phyloP scores from a whole-genome alignment of 2,113 vertebrate species.

The Psophia crepitans region DNA sequence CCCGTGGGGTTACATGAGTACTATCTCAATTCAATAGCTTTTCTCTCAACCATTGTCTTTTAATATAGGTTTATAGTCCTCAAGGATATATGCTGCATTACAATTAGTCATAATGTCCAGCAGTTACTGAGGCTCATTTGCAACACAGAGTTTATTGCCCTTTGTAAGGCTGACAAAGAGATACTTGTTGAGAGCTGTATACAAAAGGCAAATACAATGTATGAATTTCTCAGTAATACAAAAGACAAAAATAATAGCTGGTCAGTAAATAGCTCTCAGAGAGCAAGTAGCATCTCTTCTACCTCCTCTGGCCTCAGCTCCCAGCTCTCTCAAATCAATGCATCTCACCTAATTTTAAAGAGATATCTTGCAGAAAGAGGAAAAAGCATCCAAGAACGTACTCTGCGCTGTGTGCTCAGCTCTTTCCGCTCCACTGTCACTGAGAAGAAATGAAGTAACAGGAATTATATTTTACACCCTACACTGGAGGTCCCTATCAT shows the following conservation, averaged over 20 bases:
- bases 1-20: slow-evolving; percentile 76
- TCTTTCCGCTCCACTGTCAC: background rate
- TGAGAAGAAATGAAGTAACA: background rate
- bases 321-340: background rate
- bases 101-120: slow-evolving; percentile 79
- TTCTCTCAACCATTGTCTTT: slow-evolving; percentile 77
- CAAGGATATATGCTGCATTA: slow-evolving; percentile 77
- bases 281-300: slow-evolving; percentile 24
- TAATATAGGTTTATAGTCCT: slow-evolving; percentile 77
- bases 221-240: slow-evolving; percentile 75
- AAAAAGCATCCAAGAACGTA: background rate
- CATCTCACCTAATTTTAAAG: slow-evolving; percentile 30
- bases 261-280: slow-evolving; percentile 42
- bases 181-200: slow-evolving; percentile 73
- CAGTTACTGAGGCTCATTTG: slow-evolving; percentile 73
- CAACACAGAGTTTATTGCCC: slow-evolving; percentile 75
- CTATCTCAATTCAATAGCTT: slow-evolving; percentile 77
- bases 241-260: slow-evolving; percentile 45
- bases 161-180: slow-evolving; percentile 77
- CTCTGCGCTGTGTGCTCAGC: background rate
- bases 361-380: background rate
- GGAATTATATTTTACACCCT: background rate
- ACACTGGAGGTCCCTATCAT: background rate
- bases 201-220: slow-evolving; percentile 80
- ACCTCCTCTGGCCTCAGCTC: background rate